Base-by-base conservation (phyloP, 1,140 invertebrate species). In the Procambarus clarkii region DNA sequence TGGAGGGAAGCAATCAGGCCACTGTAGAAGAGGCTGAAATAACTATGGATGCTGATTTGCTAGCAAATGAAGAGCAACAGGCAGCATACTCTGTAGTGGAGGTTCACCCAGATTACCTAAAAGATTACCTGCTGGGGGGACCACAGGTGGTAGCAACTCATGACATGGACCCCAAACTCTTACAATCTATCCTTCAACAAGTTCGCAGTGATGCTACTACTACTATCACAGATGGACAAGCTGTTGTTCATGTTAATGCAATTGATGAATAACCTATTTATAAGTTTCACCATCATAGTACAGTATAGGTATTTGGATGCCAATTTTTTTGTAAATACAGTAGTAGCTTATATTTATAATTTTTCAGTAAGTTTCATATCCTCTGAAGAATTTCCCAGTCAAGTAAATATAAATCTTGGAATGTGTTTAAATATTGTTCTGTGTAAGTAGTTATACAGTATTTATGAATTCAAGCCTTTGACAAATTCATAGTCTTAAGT, bases 131-230 rank as follows among this genome's bases (percentile, higher is more conserved):
- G 79, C 44, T 91, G 58, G 46, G 81, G 18, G 82, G 81, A 58
- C 82, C 82, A 46, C 88, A 91, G 34, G 88, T 91, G n/a, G 82
- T 91, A 44, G 34, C 88, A 18, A 91, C 88, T 15, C 88, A 91
- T 18, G 88, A 86, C n/a, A 91, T 91, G 88, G 88, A 91, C 58
- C 88, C 88, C 88, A 91, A 91, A n/a, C 50, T 91, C 69, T 54
- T 91, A 44, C 88, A 91, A 18, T 91, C 88, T 50, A 91, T 91
- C 48, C 82, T 91, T 13, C 87, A 89, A 50, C 88, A 91, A n/a
- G 88, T 85, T 18, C 88, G 88, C 58, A 80, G 34, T 44, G 74
- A 24, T 5, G 24, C 34, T 21, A 44, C 78, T n/a, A 48, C 11
- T 58, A 54, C 69, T 11, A 54, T 82, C 34, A 54, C 88, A 44